Percentiles rank a stretch among this genome's conserved stretches.
phyloP scores from a whole-genome alignment of 1,140 invertebrate species.

The Aphelenchoides avenae region DNA sequence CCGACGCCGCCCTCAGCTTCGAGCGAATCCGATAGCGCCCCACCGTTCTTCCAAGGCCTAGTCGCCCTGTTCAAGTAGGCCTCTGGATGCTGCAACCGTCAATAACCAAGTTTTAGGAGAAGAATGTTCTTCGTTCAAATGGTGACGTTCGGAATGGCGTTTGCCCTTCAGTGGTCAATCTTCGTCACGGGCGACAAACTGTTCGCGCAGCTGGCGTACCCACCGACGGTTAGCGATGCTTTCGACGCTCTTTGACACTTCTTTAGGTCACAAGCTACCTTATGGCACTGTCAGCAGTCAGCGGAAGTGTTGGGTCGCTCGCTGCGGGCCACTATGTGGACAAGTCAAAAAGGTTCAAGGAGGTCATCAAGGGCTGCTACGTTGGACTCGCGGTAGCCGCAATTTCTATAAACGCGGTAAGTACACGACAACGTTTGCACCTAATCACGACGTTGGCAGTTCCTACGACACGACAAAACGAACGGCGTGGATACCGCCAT shows the following conservation, averaged over 20 bases:
- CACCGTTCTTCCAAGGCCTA: slow-evolving; percentile 43
- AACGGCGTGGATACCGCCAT: slow-evolving; percentile 14
- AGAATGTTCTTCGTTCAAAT: slow-evolving; percentile 47
- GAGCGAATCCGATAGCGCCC: slow-evolving; percentile 42
- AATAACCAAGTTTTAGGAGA: slow-evolving; percentile 26
- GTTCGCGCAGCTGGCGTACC: slow-evolving; percentile 28
- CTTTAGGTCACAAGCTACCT: slow-evolving; percentile 31
- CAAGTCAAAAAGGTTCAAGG: slow-evolving; percentile 41
- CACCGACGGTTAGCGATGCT: slow-evolving; percentile 26
- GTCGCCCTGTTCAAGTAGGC: slow-evolving; percentile 34
- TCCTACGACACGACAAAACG: slow-evolving; percentile 23
- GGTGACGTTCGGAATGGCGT: slow-evolving; percentile 50
- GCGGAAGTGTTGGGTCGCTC: slow-evolving; percentile 30
- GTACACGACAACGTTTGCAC: neutral
- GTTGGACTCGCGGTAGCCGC: slow-evolving; percentile 41
- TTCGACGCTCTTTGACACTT: slow-evolving; percentile 9
- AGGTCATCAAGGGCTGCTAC: slow-evolving; percentile 42
- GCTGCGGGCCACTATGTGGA: slow-evolving; percentile 37
- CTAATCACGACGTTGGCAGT: slow-evolving; percentile 28
- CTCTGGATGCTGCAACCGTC: slow-evolving; percentile 5
- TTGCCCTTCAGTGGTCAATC: slow-evolving; percentile 46
- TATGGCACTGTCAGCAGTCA: slow-evolving; percentile 38
- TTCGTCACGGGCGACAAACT: slow-evolving; percentile 45
- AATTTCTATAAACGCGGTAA: slow-evolving; percentile 29
- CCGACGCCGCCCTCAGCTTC: slow-evolving; percentile 53